Evolutionary conservation across 2,797 vertebrate species (phyloP).

Genomic region (Gymnoscopelus braueri): DNA sequence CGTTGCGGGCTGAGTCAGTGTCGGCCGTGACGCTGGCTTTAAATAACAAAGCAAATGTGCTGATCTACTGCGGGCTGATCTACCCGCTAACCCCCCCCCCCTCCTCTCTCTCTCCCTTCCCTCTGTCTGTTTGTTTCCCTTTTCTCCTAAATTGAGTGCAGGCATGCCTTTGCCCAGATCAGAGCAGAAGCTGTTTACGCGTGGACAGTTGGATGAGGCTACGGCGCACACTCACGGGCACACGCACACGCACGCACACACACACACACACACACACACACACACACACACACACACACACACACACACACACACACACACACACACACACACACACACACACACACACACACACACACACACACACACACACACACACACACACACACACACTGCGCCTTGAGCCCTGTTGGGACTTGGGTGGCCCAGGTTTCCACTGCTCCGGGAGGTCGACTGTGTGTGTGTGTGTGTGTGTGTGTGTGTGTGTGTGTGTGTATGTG

Average conservation of each 20-base stretch:
- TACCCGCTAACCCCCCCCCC: slow-evolving; percentile 19
- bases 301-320: slow-evolving; percentile 26
- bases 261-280: slow-evolving; percentile 20
- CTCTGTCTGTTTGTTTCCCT: slow-evolving; percentile 36
- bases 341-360: slow-evolving; percentile 23
- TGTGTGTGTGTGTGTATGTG: no score
- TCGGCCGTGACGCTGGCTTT: slow-evolving; percentile 48
- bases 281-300: slow-evolving; percentile 23
- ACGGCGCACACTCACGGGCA: not conserved
- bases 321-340: slow-evolving; percentile 26
- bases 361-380: slow-evolving; percentile 26
- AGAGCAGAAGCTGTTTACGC: slow-evolving; percentile 50
- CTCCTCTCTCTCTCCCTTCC: not conserved
- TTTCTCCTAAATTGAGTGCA: slow-evolving; percentile 70
- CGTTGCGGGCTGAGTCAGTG: slow-evolving; percentile 62
- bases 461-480: no score
- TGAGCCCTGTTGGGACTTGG: slow-evolving; percentile 60
- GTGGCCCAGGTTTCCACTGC: slow-evolving; percentile 71
- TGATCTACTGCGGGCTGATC: slow-evolving; percentile 53
- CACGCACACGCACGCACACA: not conserved
- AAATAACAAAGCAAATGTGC: slow-evolving; percentile 60
- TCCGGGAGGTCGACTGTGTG: slow-evolving; percentile 69
- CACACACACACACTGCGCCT: slow-evolving; percentile 24
- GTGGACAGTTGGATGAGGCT: slow-evolving; percentile 53
- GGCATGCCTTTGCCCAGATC: slow-evolving; percentile 63